Percentiles rank a stretch among this genome's conserved stretches.
Evolutionary conservation across 2,797 vertebrate genomes (phyloP).

Genomic region (Basileuterus tristriatus): DNA sequence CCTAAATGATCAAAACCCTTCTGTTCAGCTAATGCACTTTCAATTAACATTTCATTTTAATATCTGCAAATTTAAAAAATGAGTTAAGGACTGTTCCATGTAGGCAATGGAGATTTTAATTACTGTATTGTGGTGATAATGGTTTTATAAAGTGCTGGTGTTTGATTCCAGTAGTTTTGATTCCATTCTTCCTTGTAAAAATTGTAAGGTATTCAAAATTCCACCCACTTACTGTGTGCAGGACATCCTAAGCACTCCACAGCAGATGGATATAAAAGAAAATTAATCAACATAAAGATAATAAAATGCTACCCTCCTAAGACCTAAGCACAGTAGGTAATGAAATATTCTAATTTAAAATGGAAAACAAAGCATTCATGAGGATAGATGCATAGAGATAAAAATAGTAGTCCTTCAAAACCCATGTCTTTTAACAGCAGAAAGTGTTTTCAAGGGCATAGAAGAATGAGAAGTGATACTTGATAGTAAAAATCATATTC

Average conservation of each 20-base stretch:
- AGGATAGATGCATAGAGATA: background rate
- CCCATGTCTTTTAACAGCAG: background rate
- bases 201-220: background rate
- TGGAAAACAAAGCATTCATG: background rate
- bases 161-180: background rate
- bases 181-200: slow-evolving; percentile 1
- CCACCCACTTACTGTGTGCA: background rate
- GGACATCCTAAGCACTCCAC: background rate
- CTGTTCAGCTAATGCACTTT: background rate
- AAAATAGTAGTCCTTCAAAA: slow-evolving; percentile 1
- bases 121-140: background rate
- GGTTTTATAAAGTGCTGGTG: background rate
- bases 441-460: background rate
- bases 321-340: background rate
- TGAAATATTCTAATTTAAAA: slow-evolving; percentile 16
- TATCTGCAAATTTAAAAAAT: background rate
- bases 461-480: background rate
- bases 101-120: background rate
- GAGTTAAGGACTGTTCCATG: background rate
- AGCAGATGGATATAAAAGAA: background rate
- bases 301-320: background rate
- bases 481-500: background rate
- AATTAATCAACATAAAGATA: background rate
- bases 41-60: slow-evolving; percentile 23
- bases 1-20: background rate